These are phyloP conservation scores for Acanthisitta chloris DNA, from an alignment of 2,113 vertebrate genomes.

Conservation along the genomic window DNA sequence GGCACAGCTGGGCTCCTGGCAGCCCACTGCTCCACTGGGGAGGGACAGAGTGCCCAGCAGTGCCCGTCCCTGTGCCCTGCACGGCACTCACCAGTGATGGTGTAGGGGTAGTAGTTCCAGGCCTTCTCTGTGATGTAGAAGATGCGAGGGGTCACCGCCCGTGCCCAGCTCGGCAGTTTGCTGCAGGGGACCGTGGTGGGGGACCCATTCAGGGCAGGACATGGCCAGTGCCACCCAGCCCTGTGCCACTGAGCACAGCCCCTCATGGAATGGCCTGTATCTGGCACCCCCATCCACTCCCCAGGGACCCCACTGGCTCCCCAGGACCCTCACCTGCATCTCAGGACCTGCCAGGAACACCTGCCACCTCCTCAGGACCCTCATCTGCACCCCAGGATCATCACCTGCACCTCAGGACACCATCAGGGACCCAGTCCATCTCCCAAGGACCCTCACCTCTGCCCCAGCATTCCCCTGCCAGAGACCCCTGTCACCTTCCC, in stretches of 20 bases:
- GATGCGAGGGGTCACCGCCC: slow-evolving; percentile 73
- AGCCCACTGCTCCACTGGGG: accelerated
- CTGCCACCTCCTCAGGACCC: background rate
- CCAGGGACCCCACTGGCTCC: background rate
- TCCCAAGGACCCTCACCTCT: background rate
- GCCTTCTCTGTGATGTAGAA: slow-evolving; percentile 79
- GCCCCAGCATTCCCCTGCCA: background rate
- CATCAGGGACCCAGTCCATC: too few relatives aligned
- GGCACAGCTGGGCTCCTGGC: accelerated
- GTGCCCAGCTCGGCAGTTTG: slow-evolving; percentile 77
- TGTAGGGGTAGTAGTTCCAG: slow-evolving; percentile 80
- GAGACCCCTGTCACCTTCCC: background rate
- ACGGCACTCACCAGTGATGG: slow-evolving; percentile 69
- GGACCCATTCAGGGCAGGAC: background rate
- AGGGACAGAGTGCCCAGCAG: accelerated
- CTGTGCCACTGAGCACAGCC: background rate
- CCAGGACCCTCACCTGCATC: background rate
- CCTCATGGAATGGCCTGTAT: too few relatives aligned
- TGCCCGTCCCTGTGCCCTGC: accelerated
- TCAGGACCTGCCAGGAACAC: too few relatives aligned
- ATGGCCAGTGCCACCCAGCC: background rate
- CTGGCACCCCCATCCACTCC: background rate
- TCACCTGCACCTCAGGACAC: background rate
- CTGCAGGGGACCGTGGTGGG: background rate
- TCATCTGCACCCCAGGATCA: background rate